Conservation (phyloP, 2,797 vertebrate genomes). For the Choloepus didactylus region DNA sequence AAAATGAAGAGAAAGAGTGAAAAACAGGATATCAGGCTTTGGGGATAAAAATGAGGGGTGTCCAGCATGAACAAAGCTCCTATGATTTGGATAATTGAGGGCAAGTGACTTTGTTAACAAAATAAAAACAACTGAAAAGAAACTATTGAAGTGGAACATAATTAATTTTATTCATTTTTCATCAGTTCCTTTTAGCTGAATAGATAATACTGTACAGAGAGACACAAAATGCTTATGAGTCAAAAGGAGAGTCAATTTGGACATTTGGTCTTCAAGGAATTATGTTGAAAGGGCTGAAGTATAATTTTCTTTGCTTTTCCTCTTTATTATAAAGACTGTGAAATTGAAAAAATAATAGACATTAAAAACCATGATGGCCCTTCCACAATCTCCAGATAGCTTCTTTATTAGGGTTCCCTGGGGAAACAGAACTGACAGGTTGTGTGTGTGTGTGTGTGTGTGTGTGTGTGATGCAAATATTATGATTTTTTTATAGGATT, state of each 20-base stretch:
- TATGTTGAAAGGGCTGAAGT: not conserved
- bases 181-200: slow-evolving; percentile 30
- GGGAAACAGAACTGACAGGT: too few species aligned
- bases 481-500: too few species aligned
- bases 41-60: slow-evolving; percentile 66
- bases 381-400: slow-evolving; percentile 7
- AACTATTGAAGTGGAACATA: slow-evolving; percentile 21
- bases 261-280: not conserved
- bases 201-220: slow-evolving; percentile 34
- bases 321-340: not conserved
- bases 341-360: not conserved
- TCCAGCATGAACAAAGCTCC: slow-evolving; percentile 67
- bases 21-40: slow-evolving; percentile 83
- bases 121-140: slow-evolving; percentile 71
- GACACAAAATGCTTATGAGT: slow-evolving; percentile 52
- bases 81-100: slow-evolving; percentile 61
- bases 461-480: too few species aligned
- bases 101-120: slow-evolving; percentile 70
- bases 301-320: not conserved
- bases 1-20: slow-evolving; percentile 77
- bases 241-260: not conserved
- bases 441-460: too few species aligned
- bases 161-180: slow-evolving; percentile 67
- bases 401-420: not conserved
- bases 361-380: not conserved